These are phyloP conservation scores for Apamea epomidion DNA, from an alignment of 2,888 invertebrate genomes.

Conservation along the genomic window DNA sequence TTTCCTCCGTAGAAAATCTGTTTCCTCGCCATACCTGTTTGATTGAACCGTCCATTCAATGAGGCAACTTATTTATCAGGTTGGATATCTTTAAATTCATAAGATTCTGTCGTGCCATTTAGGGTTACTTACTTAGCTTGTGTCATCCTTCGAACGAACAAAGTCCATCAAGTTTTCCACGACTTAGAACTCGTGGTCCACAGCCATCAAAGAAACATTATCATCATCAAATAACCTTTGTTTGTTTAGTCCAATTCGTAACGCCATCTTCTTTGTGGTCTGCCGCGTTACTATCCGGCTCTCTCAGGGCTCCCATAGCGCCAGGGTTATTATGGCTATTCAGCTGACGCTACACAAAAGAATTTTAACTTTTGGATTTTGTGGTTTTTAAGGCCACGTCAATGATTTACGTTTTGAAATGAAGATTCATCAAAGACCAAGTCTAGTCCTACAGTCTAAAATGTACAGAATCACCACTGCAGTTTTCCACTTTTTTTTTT, in stretches of 20 bases:
- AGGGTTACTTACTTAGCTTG: background rate
- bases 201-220: too few species aligned
- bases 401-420: background rate
- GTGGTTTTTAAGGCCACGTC: background rate
- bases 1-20: conserved; percentile 20
- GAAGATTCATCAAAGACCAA: background rate
- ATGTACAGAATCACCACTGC: background rate
- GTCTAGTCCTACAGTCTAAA: background rate
- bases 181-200: background rate
- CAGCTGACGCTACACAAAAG: background rate
- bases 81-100: background rate
- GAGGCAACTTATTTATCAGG: background rate
- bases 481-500: background rate
- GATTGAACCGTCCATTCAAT: background rate
- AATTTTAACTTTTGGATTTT: background rate
- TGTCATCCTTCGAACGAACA: background rate
- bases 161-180: background rate
- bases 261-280: background rate
- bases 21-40: conserved; percentile 23
- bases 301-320: background rate
- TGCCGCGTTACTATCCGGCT: background rate
- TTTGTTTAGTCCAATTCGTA: background rate
- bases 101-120: background rate
- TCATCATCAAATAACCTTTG: background rate
- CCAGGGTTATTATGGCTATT: background rate